phyloP scores from a whole-genome alignment of 2,113 vertebrate genomes.

The Rana temporaria region DNA sequence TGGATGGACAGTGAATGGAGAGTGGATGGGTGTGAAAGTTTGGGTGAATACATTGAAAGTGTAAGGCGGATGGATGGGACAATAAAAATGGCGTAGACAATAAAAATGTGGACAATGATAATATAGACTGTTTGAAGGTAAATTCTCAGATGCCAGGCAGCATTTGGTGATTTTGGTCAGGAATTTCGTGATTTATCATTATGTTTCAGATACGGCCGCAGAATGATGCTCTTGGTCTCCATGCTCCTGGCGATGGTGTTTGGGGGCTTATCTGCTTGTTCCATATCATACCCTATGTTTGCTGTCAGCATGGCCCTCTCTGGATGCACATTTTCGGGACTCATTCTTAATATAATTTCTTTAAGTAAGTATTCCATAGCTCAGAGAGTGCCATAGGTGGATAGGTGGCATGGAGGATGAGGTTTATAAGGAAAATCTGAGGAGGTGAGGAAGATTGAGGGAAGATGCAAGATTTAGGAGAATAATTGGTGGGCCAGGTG shows the following conservation, averaged over 20 bases:
- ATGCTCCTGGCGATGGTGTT: conserved; percentile 57
- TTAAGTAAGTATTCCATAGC: conserved; percentile 67
- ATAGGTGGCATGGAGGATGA: not conserved
- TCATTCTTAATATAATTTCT: conserved; percentile 75
- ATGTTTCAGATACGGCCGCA: conserved; percentile 77
- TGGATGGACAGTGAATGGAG: not conserved
- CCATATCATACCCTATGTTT: conserved; percentile 79
- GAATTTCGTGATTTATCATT: not conserved
- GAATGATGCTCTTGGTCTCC: conserved; percentile 65
- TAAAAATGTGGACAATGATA: not conserved
- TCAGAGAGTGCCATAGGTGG: too few species aligned
- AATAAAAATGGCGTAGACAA: not conserved
- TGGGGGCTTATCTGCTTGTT: conserved; percentile 67
- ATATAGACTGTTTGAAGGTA: not conserved
- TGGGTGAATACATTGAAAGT: not conserved
- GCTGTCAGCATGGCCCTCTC: conserved; percentile 74
- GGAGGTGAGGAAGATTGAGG: not conserved
- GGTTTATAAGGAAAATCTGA: not conserved
- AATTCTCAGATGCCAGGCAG: not conserved
- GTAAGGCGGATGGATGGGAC: too few species aligned
- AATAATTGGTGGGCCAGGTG: too few species aligned
- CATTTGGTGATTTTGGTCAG: not conserved
- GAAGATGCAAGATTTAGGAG: not conserved
- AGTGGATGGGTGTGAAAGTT: not conserved
- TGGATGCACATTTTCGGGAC: conserved; percentile 73